phyloP scores from a whole-genome alignment of 2,888 invertebrate genomes.

The Carabus problematicus region DNA sequence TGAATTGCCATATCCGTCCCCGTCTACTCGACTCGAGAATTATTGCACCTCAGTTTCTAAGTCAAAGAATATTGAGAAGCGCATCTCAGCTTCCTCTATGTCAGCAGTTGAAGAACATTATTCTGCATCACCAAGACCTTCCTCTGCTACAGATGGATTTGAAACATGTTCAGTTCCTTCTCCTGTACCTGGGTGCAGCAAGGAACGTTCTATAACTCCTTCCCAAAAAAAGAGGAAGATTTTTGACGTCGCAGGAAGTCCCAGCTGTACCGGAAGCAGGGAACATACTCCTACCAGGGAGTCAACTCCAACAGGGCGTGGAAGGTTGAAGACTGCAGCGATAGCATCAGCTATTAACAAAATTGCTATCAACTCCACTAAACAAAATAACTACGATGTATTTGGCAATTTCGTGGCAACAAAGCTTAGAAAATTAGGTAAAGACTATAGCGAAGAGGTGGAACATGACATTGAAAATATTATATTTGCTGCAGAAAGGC shows the following conservation, averaged over 20 bases:
- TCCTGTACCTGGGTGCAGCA: constrained; percentile 7
- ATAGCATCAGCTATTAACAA: background rate
- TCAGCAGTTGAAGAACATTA: constrained; percentile 1
- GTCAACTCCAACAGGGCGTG: background rate
- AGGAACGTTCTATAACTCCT: background rate
- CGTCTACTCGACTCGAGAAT: too few species aligned
- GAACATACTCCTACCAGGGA: background rate
- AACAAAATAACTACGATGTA: background rate
- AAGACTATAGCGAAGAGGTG: constrained; percentile 4
- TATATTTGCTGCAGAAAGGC: constrained; percentile 12
- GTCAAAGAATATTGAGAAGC: background rate
- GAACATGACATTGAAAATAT: background rate
- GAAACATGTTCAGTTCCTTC: constrained; percentile 16
- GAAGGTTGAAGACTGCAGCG: background rate
- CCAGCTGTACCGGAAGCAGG: too few species aligned
- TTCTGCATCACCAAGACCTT: too few species aligned
- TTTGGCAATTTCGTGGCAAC: constrained; percentile 17
- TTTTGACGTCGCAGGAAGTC: too few species aligned
- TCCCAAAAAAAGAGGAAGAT: too few species aligned
- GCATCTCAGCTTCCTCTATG: background rate
- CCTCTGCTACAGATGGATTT: background rate
- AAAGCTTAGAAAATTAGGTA: background rate
- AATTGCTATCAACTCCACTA: background rate
- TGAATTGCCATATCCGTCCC: background rate
- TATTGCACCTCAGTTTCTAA: background rate